Percentiles rank a stretch among this genome's conserved stretches.
Conservation (phyloP, 2,888 invertebrate genomes). For the Nysson spinosus region DNA sequence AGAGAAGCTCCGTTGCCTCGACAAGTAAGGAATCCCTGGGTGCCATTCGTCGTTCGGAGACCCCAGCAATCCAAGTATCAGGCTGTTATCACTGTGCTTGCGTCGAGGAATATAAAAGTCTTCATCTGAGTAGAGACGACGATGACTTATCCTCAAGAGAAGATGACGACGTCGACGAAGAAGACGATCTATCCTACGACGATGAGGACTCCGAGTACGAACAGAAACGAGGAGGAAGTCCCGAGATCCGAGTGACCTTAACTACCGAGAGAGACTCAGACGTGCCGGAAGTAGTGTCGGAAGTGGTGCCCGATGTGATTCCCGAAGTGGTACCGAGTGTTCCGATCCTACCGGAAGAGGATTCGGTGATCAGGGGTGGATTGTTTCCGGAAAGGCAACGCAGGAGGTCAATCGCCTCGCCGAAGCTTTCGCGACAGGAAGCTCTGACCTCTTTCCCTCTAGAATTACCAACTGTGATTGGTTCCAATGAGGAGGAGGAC, state of each 20-base stretch:
- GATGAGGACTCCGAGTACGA: conserved; percentile 54
- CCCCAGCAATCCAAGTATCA: conserved; percentile 80
- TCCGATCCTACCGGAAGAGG: conserved; percentile 23
- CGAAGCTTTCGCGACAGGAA: conserved; percentile 83
- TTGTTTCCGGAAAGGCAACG: conserved; percentile 78
- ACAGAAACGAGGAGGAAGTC: conserved; percentile 63
- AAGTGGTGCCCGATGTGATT: background rate
- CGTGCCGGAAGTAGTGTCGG: background rate
- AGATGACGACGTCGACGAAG: conserved; percentile 59
- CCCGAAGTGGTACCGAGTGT: background rate
- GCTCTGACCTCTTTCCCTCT: conserved; percentile 83
- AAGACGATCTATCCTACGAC: conserved; percentile 55
- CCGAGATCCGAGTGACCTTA: conserved; percentile 70
- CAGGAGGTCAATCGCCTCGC: conserved; percentile 84
- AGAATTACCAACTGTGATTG: conserved; percentile 59
- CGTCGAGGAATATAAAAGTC: conserved; percentile 85
- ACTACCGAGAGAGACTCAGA: conserved; percentile 40
- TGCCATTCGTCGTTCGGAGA: conserved; percentile 34
- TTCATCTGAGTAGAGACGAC: conserved; percentile 77
- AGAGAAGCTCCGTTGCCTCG: conserved; percentile 78
- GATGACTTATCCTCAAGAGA: conserved; percentile 50
- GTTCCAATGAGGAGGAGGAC: conserved; percentile 55
- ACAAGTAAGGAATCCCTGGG: conserved; percentile 64
- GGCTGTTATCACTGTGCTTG: conserved; percentile 89
- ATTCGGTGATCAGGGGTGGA: conserved; percentile 65